phyloP scores from a whole-genome alignment of 2,113 vertebrate species.

The Tachuris rubrigastra region DNA sequence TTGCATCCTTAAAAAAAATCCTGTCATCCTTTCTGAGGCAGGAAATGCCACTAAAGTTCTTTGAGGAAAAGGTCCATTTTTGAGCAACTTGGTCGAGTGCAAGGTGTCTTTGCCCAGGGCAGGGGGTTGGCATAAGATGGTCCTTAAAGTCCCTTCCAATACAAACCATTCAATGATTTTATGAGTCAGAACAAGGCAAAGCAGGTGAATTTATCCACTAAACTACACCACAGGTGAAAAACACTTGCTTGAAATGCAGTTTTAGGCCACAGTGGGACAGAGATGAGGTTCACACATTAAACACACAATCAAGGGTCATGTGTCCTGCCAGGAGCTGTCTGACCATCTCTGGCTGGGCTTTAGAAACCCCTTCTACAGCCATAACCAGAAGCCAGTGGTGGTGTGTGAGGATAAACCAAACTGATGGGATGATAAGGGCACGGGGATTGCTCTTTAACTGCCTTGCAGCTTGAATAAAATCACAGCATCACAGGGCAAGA shows the following conservation, averaged over 20 bases:
- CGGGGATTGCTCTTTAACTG: background rate
- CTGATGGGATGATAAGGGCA: background rate
- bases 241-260: background rate
- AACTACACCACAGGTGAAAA: background rate
- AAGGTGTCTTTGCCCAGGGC: background rate
- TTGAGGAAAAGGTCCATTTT: background rate
- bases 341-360: background rate
- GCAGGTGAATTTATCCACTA: background rate
- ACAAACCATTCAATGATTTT: background rate
- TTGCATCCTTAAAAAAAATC: background rate
- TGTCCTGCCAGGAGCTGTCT: background rate
- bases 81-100: background rate
- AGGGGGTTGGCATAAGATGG: background rate
- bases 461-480: background rate
- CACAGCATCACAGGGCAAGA: background rate
- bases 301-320: fast-evolving
- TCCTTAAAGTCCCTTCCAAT: background rate
- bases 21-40: background rate
- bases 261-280: background rate
- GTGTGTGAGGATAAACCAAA: background rate
- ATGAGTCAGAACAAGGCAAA: background rate
- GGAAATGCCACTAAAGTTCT: background rate
- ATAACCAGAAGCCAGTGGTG: background rate
- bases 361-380: background rate
- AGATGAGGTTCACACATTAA: background rate